Evolutionary conservation across 2,888 invertebrate species (phyloP).

Genomic region (Cremastinae sp.): DNA sequence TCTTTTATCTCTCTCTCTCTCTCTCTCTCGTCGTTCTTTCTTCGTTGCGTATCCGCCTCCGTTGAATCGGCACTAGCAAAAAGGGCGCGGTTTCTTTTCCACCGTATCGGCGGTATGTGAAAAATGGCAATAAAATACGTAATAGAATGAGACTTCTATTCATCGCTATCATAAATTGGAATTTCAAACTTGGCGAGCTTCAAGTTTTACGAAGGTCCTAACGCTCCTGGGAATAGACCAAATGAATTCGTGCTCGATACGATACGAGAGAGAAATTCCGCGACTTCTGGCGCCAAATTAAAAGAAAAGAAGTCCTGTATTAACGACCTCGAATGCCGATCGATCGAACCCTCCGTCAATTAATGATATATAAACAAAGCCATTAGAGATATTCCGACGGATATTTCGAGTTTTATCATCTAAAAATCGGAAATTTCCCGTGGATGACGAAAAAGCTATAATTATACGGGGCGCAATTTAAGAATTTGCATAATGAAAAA

Average conservation of each 20-base stretch:
- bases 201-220: conserved; percentile 13
- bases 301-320: conserved; percentile 2
- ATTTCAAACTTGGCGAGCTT: conserved; percentile 51
- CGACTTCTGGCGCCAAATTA: conserved; percentile 2
- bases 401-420: too few species aligned
- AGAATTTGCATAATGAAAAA: too few species aligned
- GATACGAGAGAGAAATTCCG: conserved; percentile 38
- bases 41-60: too few species aligned
- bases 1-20: too few species aligned
- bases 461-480: too few species aligned
- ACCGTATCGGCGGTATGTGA: conserved; percentile 35
- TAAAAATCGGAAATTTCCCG: too few species aligned
- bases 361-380: too few species aligned
- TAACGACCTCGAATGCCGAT: neutral
- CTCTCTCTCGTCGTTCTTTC: too few species aligned
- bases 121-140: conserved; percentile 49
- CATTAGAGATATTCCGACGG: too few species aligned
- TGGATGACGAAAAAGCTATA: too few species aligned
- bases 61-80: too few species aligned
- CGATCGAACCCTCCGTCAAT: too few species aligned
- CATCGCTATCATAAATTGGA: conserved; percentile 48
- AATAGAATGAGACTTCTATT: conserved; percentile 30
- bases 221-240: conserved; percentile 37
- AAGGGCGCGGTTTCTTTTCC: neutral
- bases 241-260: conserved; percentile 41